Evolutionary conservation across 2,888 invertebrate species (phyloP).

Genomic region (Petrophora chlorosata): DNA sequence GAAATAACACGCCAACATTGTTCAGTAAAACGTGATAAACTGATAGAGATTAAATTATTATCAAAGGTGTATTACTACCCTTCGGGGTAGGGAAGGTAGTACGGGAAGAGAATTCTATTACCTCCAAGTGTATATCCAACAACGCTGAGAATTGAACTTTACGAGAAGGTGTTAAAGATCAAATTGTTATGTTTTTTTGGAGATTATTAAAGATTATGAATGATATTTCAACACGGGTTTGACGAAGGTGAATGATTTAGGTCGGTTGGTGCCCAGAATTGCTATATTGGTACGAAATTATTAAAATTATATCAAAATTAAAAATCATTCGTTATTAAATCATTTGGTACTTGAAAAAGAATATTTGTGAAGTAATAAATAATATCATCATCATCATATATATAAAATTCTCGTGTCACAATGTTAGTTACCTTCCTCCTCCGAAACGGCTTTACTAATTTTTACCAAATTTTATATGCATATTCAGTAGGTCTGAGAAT

Average conservation of each 20-base stretch:
- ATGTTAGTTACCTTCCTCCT: no score
- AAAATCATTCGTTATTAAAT: no score
- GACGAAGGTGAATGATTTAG: slow-evolving; percentile 25
- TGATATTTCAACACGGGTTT: slow-evolving; percentile 27
- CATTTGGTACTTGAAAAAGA: no score
- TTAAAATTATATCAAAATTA: slow-evolving; percentile 12
- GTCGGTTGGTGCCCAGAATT: slow-evolving; percentile 7
- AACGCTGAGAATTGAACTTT: slow-evolving; percentile 5
- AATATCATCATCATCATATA: no score
- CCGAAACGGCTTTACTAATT: no score
- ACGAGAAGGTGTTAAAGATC: neutral
- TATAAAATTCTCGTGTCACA: no score
- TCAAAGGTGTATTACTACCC: slow-evolving; percentile 26
- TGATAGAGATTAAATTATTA: slow-evolving; percentile 28
- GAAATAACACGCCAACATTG: slow-evolving; percentile 14
- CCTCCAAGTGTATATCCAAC: slow-evolving; percentile 13
- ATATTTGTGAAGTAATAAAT: no score
- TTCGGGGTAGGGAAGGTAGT: slow-evolving; percentile 17
- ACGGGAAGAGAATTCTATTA: slow-evolving; percentile 27
- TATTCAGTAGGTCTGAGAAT: no score
- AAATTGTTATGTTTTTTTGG: slow-evolving; percentile 2
- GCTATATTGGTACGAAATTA: slow-evolving; percentile 6
- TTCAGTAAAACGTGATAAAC: slow-evolving; percentile 27
- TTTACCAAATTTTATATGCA: no score
- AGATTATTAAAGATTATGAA: slow-evolving; percentile 24